Percentiles rank a stretch among this genome's conserved stretches.
These are phyloP conservation scores for Scaptodrosophila latifasciaeformis DNA, from an alignment of 2,888 invertebrate genomes.

Conservation along the genomic window DNA sequence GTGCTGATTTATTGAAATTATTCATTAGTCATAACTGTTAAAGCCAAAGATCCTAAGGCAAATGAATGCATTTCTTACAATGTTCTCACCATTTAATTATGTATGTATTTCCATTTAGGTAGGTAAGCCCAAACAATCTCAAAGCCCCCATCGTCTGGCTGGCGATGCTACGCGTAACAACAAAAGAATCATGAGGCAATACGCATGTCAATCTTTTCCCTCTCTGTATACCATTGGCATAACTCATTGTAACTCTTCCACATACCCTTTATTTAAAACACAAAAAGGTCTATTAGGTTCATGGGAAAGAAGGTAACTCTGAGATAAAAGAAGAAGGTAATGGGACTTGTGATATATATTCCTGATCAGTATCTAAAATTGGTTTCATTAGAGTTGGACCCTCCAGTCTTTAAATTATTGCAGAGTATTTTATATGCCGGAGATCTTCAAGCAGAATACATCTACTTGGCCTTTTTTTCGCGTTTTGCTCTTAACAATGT, in stretches of 20 bases:
- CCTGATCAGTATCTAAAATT: no score
- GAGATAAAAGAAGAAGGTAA: no score
- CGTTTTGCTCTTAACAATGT: constrained; percentile 34
- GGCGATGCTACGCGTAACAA: no score
- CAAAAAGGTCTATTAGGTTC: no score
- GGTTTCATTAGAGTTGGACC: no score
- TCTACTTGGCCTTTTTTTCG: no score
- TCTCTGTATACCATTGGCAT: constrained; percentile 16
- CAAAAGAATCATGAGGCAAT: no score
- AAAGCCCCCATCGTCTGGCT: constrained; percentile 44
- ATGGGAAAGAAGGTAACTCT: no score
- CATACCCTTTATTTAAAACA: constrained; percentile 21
- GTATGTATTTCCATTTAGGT: constrained; percentile 54
- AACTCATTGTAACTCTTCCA: constrained; percentile 49
- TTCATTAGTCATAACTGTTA: constrained; percentile 20
- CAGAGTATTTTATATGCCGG: no score
- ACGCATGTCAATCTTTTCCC: constrained; percentile 43
- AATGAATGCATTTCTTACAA: constrained; percentile 5
- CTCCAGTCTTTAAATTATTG: no score
- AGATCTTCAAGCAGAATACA: no score
- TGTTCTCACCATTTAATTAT: constrained; percentile 62
- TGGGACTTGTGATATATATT: no score
- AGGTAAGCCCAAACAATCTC: constrained; percentile 33
- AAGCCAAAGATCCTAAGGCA: not conserved
- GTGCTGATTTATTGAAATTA: not conserved